Evolutionary conservation across 2,797 vertebrate species (phyloP).

Genomic region (Muscicapa comitata): DNA sequence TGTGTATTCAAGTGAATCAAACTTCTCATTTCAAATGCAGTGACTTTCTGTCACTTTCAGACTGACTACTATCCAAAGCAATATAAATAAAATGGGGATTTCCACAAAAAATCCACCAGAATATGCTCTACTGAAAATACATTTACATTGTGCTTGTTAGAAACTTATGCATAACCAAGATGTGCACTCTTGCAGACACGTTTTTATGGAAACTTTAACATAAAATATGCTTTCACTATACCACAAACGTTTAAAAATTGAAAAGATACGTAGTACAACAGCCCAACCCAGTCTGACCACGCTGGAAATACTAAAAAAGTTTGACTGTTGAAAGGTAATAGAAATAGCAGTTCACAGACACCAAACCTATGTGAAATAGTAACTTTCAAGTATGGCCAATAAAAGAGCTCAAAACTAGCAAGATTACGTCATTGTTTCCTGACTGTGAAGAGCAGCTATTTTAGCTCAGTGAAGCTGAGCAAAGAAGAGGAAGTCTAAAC

Average conservation of each 20-base stretch:
- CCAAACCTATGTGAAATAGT: neutral
- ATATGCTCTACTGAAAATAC: neutral
- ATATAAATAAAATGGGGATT: slow-evolving; percentile 18
- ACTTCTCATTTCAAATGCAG: slow-evolving; percentile 37
- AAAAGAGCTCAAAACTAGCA: neutral
- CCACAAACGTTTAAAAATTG: neutral
- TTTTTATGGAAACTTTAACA: neutral
- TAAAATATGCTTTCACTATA: neutral
- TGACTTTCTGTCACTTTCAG: slow-evolving; percentile 9
- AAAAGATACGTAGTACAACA: neutral
- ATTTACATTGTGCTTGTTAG: neutral
- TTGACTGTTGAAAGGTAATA: neutral
- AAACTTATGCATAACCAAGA: neutral
- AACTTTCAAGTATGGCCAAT: slow-evolving; percentile 26
- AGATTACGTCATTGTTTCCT: slow-evolving; percentile 56
- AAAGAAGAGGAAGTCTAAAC: slow-evolving; percentile 42
- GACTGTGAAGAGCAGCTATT: slow-evolving; percentile 44
- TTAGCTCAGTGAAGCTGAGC: slow-evolving; percentile 21
- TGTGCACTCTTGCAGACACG: neutral
- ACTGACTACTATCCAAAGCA: neutral
- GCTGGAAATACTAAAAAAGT: neutral
- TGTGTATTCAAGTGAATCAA: neutral
- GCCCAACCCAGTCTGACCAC: neutral
- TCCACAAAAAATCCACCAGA: neutral
- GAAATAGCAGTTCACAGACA: neutral